Base-by-base conservation (phyloP, 2,113 vertebrate species). In the Pseudorasbora parva region DNA sequence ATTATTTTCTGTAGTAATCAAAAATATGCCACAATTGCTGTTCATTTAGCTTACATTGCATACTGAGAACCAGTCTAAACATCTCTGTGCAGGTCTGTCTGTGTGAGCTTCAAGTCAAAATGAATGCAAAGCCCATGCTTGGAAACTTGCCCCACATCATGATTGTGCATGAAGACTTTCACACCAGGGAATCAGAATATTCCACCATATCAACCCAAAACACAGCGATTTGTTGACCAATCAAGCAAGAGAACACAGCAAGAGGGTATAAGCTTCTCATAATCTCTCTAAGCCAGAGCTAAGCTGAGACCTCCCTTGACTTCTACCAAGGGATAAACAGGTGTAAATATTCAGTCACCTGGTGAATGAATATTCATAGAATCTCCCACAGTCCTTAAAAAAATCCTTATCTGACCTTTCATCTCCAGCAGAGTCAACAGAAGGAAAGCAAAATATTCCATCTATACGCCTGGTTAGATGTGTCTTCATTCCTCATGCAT, bases 41-140 rank as follows among this genome's bases (percentile, higher is more conserved):
- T 37, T 68, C 4, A 21, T 0, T 68, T 1, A 37, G 30, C 4
- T 41, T 41, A 41, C 21, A 41, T 37, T 37, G 27, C 27, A 2
- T 66, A 3, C 4, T 62, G 73, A 10, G 7, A 60, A 75, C 5
- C 9, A 66, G 23, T 56, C 78, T 78, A 57, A 11, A 10, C 9
- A 2, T 21, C 25, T 81, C 77, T 5, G 37, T 45, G 21, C 21
- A 54, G 59, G 30, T 59, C 54, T 43, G 19, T 54, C 19, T n/a
- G 49, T 54, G 78, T 83, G 43, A 86, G 74, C 68, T 78, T 73
- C 56, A 78, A 83, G 66, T 17, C 37, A 14, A 86, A 85, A 78
- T 74, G 30, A 81, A 85, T 54, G 71, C 83, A 81, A 77, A 78
- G 73, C 59, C 54, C n/a, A 21, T 62, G 8, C 15, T 41, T 77